phyloP scores from a whole-genome alignment of 2,888 invertebrate genomes.

The Caenorhabditis virilis region DNA sequence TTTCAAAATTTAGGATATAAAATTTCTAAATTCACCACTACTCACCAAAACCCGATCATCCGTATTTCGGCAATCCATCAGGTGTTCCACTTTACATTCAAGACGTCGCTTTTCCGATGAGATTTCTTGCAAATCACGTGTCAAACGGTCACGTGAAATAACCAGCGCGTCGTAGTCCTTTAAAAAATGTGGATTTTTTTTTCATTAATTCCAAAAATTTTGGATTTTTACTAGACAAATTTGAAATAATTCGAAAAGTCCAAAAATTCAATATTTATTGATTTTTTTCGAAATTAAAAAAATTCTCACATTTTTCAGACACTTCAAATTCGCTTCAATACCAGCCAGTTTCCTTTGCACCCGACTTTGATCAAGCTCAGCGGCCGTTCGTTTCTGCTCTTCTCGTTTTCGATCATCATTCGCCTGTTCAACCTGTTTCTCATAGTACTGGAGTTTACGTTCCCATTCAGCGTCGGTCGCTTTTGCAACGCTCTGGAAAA shows the following conservation, averaged over 20 bases:
- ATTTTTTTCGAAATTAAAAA: neutral
- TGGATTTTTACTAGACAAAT: no score
- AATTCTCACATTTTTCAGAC: constrained; percentile 23
- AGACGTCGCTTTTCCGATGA: constrained; percentile 28
- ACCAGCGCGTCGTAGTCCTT: constrained; percentile 21
- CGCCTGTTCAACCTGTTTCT: constrained; percentile 45
- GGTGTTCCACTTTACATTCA: constrained; percentile 31
- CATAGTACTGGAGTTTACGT: constrained; percentile 77
- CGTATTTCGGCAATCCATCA: constrained; percentile 34
- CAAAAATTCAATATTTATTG: neutral
- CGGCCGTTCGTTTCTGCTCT: constrained; percentile 28
- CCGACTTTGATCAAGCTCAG: constrained; percentile 37
- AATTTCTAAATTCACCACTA: no score
- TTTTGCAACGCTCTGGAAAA: constrained; percentile 22
- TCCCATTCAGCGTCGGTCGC: constrained; percentile 78
- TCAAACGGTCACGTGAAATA: constrained; percentile 14
- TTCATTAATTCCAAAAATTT: no score
- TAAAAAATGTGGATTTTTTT: no score
- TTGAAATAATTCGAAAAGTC: no score
- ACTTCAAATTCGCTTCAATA: constrained; percentile 35
- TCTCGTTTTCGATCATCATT: constrained; percentile 38
- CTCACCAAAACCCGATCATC: constrained; percentile 37
- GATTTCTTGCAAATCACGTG: constrained; percentile 29
- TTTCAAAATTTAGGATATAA: no score
- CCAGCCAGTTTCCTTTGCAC: constrained; percentile 34